Percentiles rank a stretch among this genome's conserved stretches.
Evolutionary conservation across 2,888 invertebrate species (phyloP).

Genomic region (Eremobia ochroleuca): DNA sequence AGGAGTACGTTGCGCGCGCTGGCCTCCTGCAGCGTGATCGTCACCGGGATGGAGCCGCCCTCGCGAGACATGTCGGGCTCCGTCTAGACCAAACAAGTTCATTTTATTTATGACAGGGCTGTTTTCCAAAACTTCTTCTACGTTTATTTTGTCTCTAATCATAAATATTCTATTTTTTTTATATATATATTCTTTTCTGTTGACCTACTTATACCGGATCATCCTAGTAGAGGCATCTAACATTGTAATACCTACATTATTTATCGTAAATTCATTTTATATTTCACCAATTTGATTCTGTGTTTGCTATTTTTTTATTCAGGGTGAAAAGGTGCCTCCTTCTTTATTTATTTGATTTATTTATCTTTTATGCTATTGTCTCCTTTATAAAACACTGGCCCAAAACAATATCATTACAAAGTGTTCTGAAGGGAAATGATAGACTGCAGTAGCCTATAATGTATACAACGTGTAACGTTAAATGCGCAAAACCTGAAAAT

Average conservation of each 20-base stretch:
- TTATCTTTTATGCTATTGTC: no score
- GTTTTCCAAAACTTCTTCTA: not conserved
- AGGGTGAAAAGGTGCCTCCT: not conserved
- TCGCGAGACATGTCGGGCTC: constrained; percentile 99
- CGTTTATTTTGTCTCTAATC: not conserved
- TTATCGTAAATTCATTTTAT: not conserved
- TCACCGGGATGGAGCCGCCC: constrained; percentile 99
- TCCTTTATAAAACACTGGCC: not conserved
- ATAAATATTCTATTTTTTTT: not conserved
- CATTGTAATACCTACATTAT: not conserved
- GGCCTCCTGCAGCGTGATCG: constrained; percentile 97
- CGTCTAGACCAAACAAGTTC: constrained; percentile 81
- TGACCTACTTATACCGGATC: not conserved
- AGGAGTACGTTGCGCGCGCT: constrained; percentile 98
- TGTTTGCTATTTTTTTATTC: not conserved
- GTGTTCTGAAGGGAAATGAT: not conserved
- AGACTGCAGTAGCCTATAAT: not conserved
- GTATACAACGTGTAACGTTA: no score
- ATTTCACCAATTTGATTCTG: not conserved
- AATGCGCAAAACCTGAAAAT: no score
- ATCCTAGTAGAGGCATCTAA: not conserved
- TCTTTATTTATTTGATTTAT: not conserved
- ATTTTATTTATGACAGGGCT: not conserved
- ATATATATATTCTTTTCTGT: not conserved
- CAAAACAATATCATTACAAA: not conserved